Conservation (phyloP, 2,888 invertebrate species). For the Rhagonycha fulva region DNA sequence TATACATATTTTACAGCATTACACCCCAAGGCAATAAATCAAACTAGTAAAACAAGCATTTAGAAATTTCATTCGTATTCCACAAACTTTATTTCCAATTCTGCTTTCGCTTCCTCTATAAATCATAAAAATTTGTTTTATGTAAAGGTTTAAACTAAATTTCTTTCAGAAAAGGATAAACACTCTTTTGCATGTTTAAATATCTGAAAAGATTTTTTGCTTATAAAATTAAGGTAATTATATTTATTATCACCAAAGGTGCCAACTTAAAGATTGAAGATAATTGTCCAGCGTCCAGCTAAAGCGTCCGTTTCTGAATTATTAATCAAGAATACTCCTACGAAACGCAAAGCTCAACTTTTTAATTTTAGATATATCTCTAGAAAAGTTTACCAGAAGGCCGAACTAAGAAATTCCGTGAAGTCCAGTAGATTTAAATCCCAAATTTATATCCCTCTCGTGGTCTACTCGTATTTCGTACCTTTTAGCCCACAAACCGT, state of each 20-base stretch:
- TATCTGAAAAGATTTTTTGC: too few relatives aligned
- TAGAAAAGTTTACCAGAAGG: neutral
- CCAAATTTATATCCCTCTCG: neutral
- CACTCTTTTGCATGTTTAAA: neutral
- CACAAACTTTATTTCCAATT: slow-evolving; percentile 20
- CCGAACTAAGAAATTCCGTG: neutral
- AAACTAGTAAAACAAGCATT: slow-evolving; percentile 15
- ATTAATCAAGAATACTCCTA: too few relatives aligned
- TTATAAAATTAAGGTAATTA: too few relatives aligned
- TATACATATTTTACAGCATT: slow-evolving; percentile 15
- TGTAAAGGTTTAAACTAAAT: neutral
- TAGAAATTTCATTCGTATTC: slow-evolving; percentile 12
- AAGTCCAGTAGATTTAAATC: neutral
- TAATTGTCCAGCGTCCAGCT: too few relatives aligned
- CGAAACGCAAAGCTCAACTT: too few relatives aligned
- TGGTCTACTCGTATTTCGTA: too few relatives aligned
- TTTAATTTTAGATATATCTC: neutral
- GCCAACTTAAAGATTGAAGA: too few relatives aligned
- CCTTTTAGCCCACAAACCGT: neutral
- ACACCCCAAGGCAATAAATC: slow-evolving; percentile 15
- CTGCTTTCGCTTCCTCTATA: slow-evolving; percentile 5
- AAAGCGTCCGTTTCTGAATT: too few relatives aligned
- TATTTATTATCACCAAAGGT: too few relatives aligned
- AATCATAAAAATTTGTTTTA: slow-evolving; percentile 21
- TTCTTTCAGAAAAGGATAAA: neutral